Percentiles rank a stretch among this genome's conserved stretches.
These are phyloP conservation scores for Pipistrellus kuhlii DNA, from an alignment of 2,797 vertebrate genomes.

Conservation along the genomic window DNA sequence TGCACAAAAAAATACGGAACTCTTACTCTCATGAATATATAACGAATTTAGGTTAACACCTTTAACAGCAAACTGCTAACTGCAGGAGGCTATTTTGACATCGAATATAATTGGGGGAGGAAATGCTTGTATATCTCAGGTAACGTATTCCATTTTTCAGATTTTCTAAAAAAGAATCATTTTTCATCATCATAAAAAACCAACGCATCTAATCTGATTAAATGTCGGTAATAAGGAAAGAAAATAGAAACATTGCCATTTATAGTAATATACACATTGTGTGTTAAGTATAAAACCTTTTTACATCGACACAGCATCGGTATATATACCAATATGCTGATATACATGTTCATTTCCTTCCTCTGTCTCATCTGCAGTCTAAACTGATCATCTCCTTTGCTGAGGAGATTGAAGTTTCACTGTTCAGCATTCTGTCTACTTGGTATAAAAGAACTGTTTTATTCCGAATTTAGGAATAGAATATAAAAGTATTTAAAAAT, in stretches of 20 bases:
- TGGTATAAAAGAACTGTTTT: background rate
- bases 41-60: background rate
- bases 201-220: background rate
- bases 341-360: background rate
- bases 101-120: background rate
- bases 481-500: background rate
- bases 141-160: conserved; percentile 25
- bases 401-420: background rate
- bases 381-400: background rate
- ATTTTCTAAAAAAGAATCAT: conserved; percentile 29
- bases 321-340: background rate
- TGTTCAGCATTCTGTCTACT: background rate
- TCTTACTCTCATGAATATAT: background rate
- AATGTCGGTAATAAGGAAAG: conserved; percentile 2
- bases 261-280: background rate
- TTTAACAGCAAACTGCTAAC: background rate
- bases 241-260: background rate
- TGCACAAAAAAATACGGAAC: background rate
- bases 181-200: conserved; percentile 4
- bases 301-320: background rate
- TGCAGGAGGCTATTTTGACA: background rate
- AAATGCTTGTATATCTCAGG: background rate
- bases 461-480: conserved; percentile 10
- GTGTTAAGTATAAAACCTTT: background rate
- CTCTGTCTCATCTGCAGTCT: background rate